These are phyloP conservation scores for Sisor rabdophorus DNA, from an alignment of 2,113 vertebrate genomes.

Conservation along the genomic window DNA sequence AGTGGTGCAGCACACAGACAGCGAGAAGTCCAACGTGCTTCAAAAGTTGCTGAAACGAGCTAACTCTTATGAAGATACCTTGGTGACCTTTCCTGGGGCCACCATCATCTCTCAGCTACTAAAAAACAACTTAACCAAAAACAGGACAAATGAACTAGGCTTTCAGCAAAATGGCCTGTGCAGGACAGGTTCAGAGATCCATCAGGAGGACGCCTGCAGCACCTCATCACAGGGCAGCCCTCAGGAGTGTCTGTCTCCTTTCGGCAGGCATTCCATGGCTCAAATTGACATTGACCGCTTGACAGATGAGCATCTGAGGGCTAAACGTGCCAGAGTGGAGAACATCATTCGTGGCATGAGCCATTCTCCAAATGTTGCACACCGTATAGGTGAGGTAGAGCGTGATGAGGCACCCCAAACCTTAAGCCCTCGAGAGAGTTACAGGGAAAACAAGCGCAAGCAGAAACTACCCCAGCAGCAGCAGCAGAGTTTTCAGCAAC, in stretches of 20 bases:
- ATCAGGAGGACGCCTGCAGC: conserved; percentile 96
- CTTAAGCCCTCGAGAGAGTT: conserved; percentile 85
- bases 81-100: conserved; percentile 95
- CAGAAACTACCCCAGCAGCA: conserved; percentile 98
- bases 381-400: conserved; percentile 67
- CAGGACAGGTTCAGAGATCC: conserved; percentile 94
- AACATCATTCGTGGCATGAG: conserved; percentile 99
- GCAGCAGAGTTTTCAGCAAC: conserved; percentile 96
- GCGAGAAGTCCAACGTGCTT: conserved; percentile 96
- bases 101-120: conserved; percentile 99
- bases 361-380: conserved; percentile 87
- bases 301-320: conserved; percentile 95
- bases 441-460: conserved; percentile 98
- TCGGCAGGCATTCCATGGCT: conserved; percentile 85
- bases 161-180: conserved; percentile 96
- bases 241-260: conserved; percentile 94
- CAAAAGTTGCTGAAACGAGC: conserved; percentile 98
- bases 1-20: conserved; percentile 87
- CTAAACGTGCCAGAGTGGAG: conserved; percentile 95
- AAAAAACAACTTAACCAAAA: conserved; percentile 98
- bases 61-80: conserved; percentile 95
- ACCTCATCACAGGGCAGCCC: conserved; percentile 96
- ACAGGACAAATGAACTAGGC: conserved; percentile 89
- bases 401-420: conserved; percentile 80
- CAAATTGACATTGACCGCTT: conserved; percentile 94